A percentile compares a stretch with the other conserved stretches of the same genome.
These are phyloP conservation scores for Cyclophora punctaria DNA, from an alignment of 2,888 invertebrate species.

Conservation along the genomic window DNA sequence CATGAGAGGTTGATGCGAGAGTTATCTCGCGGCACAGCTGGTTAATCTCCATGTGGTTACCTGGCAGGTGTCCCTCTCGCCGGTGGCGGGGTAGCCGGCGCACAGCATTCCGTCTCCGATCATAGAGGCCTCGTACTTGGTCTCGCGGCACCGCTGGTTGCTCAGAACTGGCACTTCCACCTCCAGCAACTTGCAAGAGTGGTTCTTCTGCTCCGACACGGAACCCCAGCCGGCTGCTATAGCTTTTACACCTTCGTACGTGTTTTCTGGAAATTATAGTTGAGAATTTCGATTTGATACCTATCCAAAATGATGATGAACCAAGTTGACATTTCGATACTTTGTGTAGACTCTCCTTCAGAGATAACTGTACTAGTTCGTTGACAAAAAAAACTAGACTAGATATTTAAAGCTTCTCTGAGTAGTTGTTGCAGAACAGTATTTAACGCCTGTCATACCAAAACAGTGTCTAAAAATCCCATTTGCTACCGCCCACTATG, in stretches of 20 bases:
- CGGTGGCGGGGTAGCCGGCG: slow-evolving; percentile 83
- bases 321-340: too few species aligned
- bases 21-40: too few species aligned
- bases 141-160: slow-evolving; percentile 81
- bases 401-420: too few species aligned
- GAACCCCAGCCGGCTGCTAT: slow-evolving; percentile 93
- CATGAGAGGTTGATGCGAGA: too few species aligned
- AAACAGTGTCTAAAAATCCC: too few species aligned
- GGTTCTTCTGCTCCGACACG: slow-evolving; percentile 85
- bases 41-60: slow-evolving; percentile 45
- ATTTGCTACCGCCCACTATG: not conserved
- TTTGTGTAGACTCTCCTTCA: too few species aligned
- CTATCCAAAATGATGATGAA: too few species aligned
- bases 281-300: not conserved
- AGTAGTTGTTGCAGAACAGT: too few species aligned
- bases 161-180: slow-evolving; percentile 82
- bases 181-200: slow-evolving; percentile 86
- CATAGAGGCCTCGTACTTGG: slow-evolving; percentile 87
- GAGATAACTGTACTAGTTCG: too few species aligned
- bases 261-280: slow-evolving; percentile 35
- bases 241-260: slow-evolving; percentile 78
- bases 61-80: slow-evolving; percentile 87
- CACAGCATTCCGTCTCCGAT: slow-evolving; percentile 92
- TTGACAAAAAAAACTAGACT: too few species aligned
- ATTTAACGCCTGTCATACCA: too few species aligned